These are phyloP conservation scores for Stenolophus ochropezus DNA, from an alignment of 2,888 invertebrate species.

Conservation along the genomic window DNA sequence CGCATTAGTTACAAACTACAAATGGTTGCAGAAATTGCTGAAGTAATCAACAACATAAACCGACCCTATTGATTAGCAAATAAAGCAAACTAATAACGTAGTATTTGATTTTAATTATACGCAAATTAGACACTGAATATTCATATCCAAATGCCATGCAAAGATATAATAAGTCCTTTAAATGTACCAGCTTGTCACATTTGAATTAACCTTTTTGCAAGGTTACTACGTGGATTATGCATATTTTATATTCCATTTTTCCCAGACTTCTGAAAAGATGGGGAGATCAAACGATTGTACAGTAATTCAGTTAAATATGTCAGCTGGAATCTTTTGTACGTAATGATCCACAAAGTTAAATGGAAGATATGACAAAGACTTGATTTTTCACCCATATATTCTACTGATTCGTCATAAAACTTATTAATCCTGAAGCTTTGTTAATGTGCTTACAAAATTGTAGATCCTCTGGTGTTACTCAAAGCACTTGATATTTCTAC, in stretches of 20 bases:
- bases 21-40: background rate
- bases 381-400: too few relatives aligned
- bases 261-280: background rate
- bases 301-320: background rate
- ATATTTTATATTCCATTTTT: background rate
- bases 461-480: too few relatives aligned
- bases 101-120: slow-evolving; percentile 25
- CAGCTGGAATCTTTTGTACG: background rate
- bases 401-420: too few relatives aligned
- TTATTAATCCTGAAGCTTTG: too few relatives aligned
- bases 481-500: too few relatives aligned
- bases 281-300: background rate
- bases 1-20: too few relatives aligned
- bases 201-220: slow-evolving; percentile 17
- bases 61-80: background rate
- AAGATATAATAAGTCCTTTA: slow-evolving; percentile 8
- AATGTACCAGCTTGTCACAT: slow-evolving; percentile 12
- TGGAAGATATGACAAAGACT: too few relatives aligned
- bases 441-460: too few relatives aligned
- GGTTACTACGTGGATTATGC: background rate
- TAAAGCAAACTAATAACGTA: background rate
- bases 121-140: slow-evolving; percentile 26
- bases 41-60: background rate
- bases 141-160: slow-evolving; percentile 15
- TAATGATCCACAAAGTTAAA: background rate